phyloP scores from a whole-genome alignment of 1,140 invertebrate genomes.

The Magallana angulata region DNA sequence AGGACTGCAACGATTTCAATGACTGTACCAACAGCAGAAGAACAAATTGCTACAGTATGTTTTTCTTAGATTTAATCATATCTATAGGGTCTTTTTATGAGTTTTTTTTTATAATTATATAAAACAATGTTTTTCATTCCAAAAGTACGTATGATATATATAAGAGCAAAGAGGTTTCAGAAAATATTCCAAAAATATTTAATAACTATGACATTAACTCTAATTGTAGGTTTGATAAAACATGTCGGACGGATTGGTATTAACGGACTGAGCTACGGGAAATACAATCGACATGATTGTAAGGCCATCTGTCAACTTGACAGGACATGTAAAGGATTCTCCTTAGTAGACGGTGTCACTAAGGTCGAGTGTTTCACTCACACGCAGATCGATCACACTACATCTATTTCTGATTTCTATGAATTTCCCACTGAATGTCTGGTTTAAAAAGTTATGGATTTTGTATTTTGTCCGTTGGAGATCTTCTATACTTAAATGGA shows the following conservation, averaged over 20 bases:
- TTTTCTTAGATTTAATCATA: neutral
- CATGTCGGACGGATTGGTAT: no score
- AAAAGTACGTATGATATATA: no score
- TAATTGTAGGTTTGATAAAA: no score
- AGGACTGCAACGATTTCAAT: neutral
- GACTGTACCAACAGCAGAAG: neutral
- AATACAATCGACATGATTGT: neutral
- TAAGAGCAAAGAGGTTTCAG: no score
- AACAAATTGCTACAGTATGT: neutral
- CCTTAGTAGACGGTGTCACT: neutral
- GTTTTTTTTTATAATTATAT: neutral
- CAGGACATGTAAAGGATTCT: neutral
- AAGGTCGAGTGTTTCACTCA: neutral
- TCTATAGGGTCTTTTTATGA: neutral
- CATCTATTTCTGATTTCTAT: neutral
- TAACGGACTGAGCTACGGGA: no score
- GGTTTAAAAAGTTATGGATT: neutral
- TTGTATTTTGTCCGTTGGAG: no score
- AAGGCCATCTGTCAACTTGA: neutral
- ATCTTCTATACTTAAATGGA: no score
- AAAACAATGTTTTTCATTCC: neutral
- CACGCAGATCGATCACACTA: neutral
- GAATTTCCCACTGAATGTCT: neutral
- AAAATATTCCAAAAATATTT: no score
- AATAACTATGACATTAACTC: no score